Percentiles rank a stretch among this genome's conserved stretches.
Evolutionary conservation across 2,113 vertebrate species (phyloP).

Genomic region (Romanogobio albipinnatus): DNA sequence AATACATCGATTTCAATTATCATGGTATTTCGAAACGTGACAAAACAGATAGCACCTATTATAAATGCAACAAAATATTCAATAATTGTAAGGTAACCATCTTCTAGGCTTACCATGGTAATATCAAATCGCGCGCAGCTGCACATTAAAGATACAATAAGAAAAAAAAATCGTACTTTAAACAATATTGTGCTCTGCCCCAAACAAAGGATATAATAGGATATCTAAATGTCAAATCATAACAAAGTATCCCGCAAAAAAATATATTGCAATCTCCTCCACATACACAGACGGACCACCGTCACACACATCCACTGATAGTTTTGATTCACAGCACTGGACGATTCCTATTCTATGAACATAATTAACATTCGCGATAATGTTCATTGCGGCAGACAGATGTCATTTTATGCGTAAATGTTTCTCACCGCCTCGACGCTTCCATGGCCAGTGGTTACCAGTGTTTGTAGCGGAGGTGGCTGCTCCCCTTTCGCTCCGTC

Average conservation of each 20-base stretch:
- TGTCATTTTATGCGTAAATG: background rate
- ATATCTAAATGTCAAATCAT: background rate
- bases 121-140: conserved; percentile 10
- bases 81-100: background rate
- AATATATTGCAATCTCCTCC: background rate
- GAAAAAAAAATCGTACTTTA: background rate
- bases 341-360: background rate
- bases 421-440: conserved; percentile 76
- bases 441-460: conserved; percentile 74
- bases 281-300: conserved; percentile 9
- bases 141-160: background rate
- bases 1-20: background rate
- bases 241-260: background rate
- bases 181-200: background rate
- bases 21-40: background rate
- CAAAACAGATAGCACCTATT: background rate
- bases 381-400: background rate
- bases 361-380: background rate
- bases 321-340: conserved; percentile 1
- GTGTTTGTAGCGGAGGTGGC: conserved; percentile 75
- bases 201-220: background rate
- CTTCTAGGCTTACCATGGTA: background rate
- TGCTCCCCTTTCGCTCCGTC: conserved; percentile 80
- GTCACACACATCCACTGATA: conserved; percentile 22
- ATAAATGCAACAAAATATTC: background rate